These are phyloP conservation scores for Trididemnum clinides DNA, from an alignment of 23 tunicate species.

Conservation along the genomic window DNA sequence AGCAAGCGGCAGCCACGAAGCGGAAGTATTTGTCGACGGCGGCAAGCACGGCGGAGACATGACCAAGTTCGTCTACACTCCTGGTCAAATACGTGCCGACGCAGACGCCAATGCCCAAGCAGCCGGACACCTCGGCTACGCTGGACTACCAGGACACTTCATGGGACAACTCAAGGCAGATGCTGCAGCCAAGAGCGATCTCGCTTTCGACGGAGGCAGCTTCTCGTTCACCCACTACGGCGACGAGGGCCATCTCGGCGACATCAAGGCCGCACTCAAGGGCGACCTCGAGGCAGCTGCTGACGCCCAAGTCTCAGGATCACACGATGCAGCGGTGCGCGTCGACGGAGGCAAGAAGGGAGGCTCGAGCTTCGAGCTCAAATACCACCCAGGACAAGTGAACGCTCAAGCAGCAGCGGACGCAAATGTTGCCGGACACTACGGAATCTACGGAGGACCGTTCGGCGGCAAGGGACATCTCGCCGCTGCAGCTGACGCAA, in stretches of 20 bases:
- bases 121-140: not conserved
- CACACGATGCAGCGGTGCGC: not conserved
- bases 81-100: not conserved
- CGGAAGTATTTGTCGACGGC: not conserved
- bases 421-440: not conserved
- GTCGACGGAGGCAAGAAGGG: slow-evolving; percentile 32
- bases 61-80: slow-evolving; percentile 10
- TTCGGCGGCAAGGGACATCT: slow-evolving; percentile 19
- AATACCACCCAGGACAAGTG: slow-evolving; percentile 3
- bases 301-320: not conserved
- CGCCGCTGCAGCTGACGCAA: not conserved
- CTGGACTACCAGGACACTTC: not conserved
- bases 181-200: slow-evolving; percentile 18
- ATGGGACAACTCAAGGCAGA: not conserved
- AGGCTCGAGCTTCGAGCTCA: not conserved
- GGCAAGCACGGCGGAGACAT: not conserved
- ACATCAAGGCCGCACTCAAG: slow-evolving; percentile 16
- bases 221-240: not conserved
- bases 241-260: not conserved
- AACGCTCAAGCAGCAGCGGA: not conserved
- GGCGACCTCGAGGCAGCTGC: not conserved
- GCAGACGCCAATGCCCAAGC: not conserved
- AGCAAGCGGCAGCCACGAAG: slow-evolving; percentile 18
- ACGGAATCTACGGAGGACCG: not conserved
- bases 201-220: not conserved